Evolutionary conservation across 2,113 vertebrate genomes (phyloP).

Genomic region (Psittacula cyanocephala): DNA sequence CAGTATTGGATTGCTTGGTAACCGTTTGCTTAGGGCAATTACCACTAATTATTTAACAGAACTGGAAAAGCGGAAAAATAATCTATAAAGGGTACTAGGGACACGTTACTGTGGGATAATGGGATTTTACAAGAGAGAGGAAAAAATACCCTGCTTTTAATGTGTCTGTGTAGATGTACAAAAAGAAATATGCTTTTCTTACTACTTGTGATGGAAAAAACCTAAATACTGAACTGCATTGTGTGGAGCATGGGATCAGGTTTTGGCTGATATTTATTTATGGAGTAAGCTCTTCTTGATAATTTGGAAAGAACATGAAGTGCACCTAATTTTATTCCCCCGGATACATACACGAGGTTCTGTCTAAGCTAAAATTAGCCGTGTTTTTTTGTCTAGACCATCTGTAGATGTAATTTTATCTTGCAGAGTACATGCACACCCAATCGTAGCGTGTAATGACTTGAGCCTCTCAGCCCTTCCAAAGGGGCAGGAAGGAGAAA

Average conservation of each 20-base stretch:
- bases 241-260: neutral
- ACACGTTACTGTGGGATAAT: constrained; percentile 1
- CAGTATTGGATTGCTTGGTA: constrained; percentile 4
- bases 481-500: neutral
- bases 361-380: constrained; percentile 47
- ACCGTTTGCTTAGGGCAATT: constrained; percentile 52
- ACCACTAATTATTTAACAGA: constrained; percentile 57
- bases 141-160: neutral
- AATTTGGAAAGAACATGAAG: constrained; percentile 27
- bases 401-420: constrained; percentile 46
- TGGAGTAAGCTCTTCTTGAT: neutral
- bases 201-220: neutral
- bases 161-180: neutral
- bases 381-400: constrained; percentile 7
- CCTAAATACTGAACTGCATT: neutral
- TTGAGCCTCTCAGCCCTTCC: neutral
- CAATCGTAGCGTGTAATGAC: neutral
- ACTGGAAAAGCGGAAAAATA: constrained; percentile 35
- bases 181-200: neutral
- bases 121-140: neutral
- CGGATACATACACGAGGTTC: neutral
- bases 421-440: neutral
- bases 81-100: constrained; percentile 14
- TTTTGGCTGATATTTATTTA: constrained; percentile 15
- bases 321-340: constrained; percentile 43